phyloP scores from a whole-genome alignment of 35 echinoderm and acorn worm species.

The Patiria miniata region DNA sequence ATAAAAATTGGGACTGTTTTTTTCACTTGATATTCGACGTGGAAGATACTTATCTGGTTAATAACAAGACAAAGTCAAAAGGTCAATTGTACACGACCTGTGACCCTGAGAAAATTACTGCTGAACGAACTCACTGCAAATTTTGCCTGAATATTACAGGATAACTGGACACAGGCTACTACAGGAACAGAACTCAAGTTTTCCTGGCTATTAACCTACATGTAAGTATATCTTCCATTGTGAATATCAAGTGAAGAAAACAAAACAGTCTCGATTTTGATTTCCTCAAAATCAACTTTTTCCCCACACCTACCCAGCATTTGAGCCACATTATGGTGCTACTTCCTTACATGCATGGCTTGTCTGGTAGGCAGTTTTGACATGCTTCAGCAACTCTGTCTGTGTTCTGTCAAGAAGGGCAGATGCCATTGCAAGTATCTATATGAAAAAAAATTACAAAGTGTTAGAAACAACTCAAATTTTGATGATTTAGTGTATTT shows the following conservation, averaged over 20 bases:
- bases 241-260: neutral
- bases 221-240: neutral
- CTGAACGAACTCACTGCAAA: too few species aligned
- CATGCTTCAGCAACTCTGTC: constrained; percentile 8
- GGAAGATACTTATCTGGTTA: too few species aligned
- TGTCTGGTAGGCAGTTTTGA: neutral
- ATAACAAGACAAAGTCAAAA: too few species aligned
- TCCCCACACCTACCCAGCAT: neutral
- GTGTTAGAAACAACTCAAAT: too few species aligned
- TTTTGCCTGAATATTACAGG: too few species aligned
- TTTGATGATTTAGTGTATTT: too few species aligned
- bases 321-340: too few species aligned
- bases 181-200: neutral
- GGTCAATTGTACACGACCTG: too few species aligned
- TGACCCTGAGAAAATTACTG: too few species aligned
- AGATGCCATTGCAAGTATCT: neutral
- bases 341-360: neutral
- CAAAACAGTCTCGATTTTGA: neutral
- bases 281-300: neutral
- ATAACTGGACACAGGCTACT: neutral
- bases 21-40: too few species aligned
- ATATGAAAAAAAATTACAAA: too few species aligned
- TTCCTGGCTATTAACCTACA: neutral
- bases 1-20: too few species aligned
- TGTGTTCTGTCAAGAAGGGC: neutral